Conservation (phyloP, 2,797 vertebrate species). For the Esox masquinongy region DNA sequence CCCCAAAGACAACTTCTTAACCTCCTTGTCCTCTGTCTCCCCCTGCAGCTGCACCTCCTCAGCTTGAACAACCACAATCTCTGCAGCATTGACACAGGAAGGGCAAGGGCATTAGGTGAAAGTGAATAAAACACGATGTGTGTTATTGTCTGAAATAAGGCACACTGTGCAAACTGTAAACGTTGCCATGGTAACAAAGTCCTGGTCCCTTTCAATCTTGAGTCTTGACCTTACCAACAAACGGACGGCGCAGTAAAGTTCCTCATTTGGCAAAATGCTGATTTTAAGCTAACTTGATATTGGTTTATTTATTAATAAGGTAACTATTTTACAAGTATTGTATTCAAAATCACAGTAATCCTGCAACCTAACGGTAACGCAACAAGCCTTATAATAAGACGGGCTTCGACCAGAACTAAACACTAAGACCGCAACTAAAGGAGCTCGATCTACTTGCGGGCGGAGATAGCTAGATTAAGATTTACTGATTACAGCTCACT, state of each 20-base stretch:
- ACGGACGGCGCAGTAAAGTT: background rate
- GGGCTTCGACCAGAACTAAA: background rate
- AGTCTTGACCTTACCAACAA: background rate
- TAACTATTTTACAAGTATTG: background rate
- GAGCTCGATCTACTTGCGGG: too few species aligned
- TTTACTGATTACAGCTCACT: background rate
- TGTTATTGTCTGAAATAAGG: conserved; percentile 2
- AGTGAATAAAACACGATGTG: background rate
- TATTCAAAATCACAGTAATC: background rate
- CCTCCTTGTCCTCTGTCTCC: conserved; percentile 53
- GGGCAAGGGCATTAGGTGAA: background rate
- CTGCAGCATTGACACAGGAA: background rate
- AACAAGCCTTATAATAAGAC: background rate
- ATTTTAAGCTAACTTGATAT: background rate
- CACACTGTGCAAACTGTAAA: conserved; percentile 16
- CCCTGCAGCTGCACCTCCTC: conserved; percentile 53
- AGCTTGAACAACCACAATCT: conserved; percentile 20
- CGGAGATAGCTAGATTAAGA: too few species aligned
- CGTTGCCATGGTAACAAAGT: conserved; percentile 29
- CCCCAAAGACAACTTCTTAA: conserved; percentile 61
- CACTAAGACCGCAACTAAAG: too few species aligned
- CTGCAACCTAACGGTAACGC: background rate
- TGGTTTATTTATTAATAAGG: background rate
- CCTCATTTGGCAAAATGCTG: background rate
- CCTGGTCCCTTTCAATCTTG: background rate